Percentiles rank a stretch among this genome's conserved stretches.
phyloP scores from a whole-genome alignment of 2,113 vertebrate genomes.

The Scalopus aquaticus region DNA sequence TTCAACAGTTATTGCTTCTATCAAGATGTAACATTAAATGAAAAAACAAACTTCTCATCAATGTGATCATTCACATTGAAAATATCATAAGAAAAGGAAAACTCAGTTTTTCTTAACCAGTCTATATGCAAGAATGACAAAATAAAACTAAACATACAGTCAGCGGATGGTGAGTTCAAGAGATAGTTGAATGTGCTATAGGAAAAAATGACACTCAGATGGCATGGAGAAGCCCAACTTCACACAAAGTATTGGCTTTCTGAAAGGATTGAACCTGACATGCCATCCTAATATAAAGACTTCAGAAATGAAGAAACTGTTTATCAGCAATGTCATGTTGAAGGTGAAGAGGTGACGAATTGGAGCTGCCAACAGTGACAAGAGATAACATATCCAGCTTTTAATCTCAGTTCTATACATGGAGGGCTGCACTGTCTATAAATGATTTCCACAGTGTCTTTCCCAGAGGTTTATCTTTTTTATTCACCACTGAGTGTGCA shows the following conservation, averaged over 20 bases:
- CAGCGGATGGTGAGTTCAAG: not conserved
- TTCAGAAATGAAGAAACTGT: not conserved
- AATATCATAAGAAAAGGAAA: not conserved
- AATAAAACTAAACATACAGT: not conserved
- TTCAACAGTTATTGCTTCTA: not conserved
- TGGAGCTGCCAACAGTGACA: not conserved
- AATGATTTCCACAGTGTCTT: slow-evolving; percentile 28
- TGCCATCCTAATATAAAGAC: not conserved
- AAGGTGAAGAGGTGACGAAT: not conserved
- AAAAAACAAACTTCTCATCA: not conserved
- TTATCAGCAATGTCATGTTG: slow-evolving; percentile 10
- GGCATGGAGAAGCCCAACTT: not conserved
- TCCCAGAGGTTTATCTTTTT: not conserved
- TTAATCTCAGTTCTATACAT: not conserved
- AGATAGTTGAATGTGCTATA: not conserved
- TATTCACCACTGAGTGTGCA: not conserved
- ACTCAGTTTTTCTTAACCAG: not conserved
- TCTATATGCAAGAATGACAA: not conserved
- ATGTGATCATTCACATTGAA: not conserved
- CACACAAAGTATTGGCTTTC: not conserved
- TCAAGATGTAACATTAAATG: not conserved
- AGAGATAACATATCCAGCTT: slow-evolving; percentile 2
- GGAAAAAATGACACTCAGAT: not conserved
- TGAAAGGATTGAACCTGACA: not conserved
- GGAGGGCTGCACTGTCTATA: not conserved